Evolutionary conservation across 2,113 vertebrate species (phyloP).

Genomic region (Danionella cerebrum): DNA sequence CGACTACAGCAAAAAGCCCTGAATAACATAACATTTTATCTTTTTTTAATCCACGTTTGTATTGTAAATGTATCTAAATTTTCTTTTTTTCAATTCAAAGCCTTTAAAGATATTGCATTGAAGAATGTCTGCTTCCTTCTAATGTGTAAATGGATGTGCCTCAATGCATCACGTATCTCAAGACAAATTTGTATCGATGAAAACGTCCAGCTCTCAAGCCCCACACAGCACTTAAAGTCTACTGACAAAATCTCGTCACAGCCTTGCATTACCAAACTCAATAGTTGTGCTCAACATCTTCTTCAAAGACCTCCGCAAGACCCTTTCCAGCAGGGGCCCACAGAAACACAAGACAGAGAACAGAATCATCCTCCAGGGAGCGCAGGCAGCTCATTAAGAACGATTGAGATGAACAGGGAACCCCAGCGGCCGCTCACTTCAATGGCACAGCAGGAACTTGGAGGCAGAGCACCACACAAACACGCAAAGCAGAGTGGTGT

Average conservation of each 20-base stretch:
- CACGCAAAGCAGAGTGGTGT: constrained; percentile 45
- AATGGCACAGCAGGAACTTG: not conserved
- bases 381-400: constrained; percentile 14
- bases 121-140: not conserved
- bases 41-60: no score
- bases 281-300: not conserved
- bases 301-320: not conserved
- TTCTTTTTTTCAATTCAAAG: no score
- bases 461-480: not conserved
- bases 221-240: not conserved
- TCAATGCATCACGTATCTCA: not conserved
- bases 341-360: not conserved
- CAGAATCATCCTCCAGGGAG: not conserved
- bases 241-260: not conserved
- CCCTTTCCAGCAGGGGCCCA: not conserved
- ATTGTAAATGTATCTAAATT: no score
- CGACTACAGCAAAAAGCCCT: no score
- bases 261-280: not conserved
- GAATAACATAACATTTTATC: no score
- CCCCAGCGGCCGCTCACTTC: not conserved
- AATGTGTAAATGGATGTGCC: not conserved
- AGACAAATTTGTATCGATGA: not conserved
- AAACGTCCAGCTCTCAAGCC: not conserved
- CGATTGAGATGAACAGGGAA: constrained; percentile 10
- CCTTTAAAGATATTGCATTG: not conserved